Percentiles rank a stretch among this genome's conserved stretches.
Evolutionary conservation across 2,113 vertebrate species (phyloP).

Genomic region (Calidris pygmaea): DNA sequence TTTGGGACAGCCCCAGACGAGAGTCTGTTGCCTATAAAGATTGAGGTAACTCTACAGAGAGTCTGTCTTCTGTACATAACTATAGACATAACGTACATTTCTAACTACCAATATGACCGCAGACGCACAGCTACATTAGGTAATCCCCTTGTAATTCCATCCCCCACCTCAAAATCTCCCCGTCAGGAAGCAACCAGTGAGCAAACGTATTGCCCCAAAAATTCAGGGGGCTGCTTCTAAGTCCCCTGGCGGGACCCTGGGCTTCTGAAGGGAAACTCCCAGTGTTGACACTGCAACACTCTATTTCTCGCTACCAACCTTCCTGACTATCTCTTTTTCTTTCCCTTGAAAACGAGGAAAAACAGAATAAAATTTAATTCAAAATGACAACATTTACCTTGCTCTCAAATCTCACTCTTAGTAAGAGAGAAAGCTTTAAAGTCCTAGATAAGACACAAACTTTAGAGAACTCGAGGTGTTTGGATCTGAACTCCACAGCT

Average conservation of each 20-base stretch:
- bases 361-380: not conserved
- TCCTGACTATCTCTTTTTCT: not conserved
- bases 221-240: not conserved
- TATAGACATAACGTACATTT: not conserved
- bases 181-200: not conserved
- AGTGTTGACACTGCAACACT: not conserved
- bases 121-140: not conserved
- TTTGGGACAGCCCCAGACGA: fast-evolving
- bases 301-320: not conserved
- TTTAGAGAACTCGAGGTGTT: not conserved
- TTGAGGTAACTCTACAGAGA: not conserved
- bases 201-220: fast-evolving
- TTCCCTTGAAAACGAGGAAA: not conserved
- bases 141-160: not conserved
- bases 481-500: not conserved
- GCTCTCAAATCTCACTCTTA: not conserved
- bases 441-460: not conserved
- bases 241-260: fast-evolving
- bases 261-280: not conserved
- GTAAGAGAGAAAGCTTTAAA: not conserved
- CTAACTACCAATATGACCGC: not conserved
- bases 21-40: not conserved
- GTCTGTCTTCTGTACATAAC: not conserved
- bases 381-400: not conserved
- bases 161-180: not conserved